A percentile compares a stretch with the other conserved stretches of the same genome.
phyloP scores from a whole-genome alignment of 2,888 invertebrate genomes.

The Candidula unifasciata region DNA sequence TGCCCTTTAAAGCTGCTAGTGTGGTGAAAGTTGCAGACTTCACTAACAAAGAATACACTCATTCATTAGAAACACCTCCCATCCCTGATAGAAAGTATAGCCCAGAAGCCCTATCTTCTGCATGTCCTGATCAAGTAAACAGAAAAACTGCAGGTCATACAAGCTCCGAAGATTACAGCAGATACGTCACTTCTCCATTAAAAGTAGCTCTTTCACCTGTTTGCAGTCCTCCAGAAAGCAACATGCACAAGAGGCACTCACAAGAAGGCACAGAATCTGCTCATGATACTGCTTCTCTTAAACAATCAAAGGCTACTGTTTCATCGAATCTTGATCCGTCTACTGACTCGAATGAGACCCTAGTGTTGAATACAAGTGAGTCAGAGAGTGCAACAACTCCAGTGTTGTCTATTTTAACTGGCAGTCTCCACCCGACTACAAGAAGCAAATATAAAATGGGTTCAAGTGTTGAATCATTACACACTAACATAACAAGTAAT shows the following conservation, averaged over 20 bases:
- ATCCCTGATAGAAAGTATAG: slow-evolving; percentile 43
- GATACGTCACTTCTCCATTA: neutral
- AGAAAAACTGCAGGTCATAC: neutral
- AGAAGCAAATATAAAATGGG: slow-evolving; percentile 20
- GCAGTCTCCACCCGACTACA: slow-evolving; percentile 47
- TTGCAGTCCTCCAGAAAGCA: neutral
- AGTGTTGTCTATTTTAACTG: slow-evolving; percentile 46
- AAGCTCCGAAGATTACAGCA: neutral
- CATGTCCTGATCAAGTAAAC: slow-evolving; percentile 3
- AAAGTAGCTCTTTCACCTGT: neutral
- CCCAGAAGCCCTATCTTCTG: neutral
- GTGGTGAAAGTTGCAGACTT: neutral
- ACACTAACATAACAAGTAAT: neutral
- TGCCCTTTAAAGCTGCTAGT: slow-evolving; percentile 19
- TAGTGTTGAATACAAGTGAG: neutral
- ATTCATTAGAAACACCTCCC: slow-evolving; percentile 16
- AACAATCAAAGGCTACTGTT: neutral
- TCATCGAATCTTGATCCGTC: neutral
- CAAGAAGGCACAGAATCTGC: slow-evolving; percentile 23
- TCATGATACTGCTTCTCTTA: slow-evolving; percentile 4
- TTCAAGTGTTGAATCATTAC: neutral
- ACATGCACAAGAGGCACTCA: slow-evolving; percentile 36
- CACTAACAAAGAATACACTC: neutral
- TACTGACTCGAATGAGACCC: neutral
- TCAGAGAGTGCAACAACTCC: neutral